phyloP scores from a whole-genome alignment of 2,113 vertebrate genomes.

The Hystrix cristata region DNA sequence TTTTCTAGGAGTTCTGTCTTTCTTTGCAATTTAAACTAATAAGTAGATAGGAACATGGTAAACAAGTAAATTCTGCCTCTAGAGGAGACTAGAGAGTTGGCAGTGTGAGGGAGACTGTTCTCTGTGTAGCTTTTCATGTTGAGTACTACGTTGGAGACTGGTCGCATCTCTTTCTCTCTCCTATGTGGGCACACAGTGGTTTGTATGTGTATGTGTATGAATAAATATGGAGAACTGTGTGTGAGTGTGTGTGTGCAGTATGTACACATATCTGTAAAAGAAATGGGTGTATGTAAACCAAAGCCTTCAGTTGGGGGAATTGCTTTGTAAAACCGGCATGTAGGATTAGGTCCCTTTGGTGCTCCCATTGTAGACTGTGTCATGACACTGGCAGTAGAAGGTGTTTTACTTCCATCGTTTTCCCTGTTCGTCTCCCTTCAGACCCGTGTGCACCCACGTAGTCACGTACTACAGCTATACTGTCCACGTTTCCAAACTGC shows the following conservation, averaged over 20 bases:
- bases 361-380: accelerated
- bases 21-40: background rate
- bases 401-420: background rate
- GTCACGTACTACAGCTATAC: background rate
- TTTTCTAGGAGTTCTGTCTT: background rate
- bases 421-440: background rate
- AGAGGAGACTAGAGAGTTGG: background rate
- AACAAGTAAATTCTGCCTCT: background rate
- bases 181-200: too few species aligned
- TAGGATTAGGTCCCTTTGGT: background rate
- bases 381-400: too few species aligned
- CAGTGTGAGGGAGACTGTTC: background rate
- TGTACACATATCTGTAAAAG: background rate
- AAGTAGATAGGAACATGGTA: background rate
- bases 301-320: background rate
- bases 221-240: background rate
- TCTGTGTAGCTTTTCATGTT: background rate
- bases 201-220: background rate
- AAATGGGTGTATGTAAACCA: background rate
- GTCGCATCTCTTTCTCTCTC: background rate
- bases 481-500: background rate
- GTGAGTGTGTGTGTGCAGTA: too few species aligned
- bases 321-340: background rate
- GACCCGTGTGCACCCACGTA: accelerated
- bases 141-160: too few species aligned